Evolutionary conservation across 2,888 invertebrate species (phyloP), one percentile per base, ranked within the genome.

Genomic region (Limenitis arthemis): DNA sequence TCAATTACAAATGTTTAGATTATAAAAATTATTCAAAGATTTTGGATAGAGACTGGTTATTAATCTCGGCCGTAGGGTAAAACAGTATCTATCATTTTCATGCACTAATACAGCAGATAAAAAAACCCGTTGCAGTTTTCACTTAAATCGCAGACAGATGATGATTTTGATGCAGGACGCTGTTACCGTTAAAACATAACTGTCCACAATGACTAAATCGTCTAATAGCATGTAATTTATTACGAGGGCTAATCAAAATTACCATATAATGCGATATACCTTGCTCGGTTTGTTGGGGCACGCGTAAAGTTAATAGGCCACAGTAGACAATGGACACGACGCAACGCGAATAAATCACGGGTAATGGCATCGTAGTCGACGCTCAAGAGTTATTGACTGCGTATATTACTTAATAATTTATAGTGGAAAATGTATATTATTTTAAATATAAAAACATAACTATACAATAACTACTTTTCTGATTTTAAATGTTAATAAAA

Each of bases 321-420:
- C 61, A 67, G 59, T 70, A 70, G 67, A 74, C 80, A 79, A 79
- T 80, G 77, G 73, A 74, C 63, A 61, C 55, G 56, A 63, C 61
- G 61, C 66, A 64, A 57, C 54, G 64, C 64, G 62, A 64, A 75
- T 80, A 78, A 77, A 79, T 79, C 75, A 75, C 62, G 54, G 48
- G 55, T 75, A 75, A 75, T 73, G 70, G 73, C 65, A 54, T 61
- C 66, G 64, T 62, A 68, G 72, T 68, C 73, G 73, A 73, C 71
- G 70, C 63, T 73, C 61, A 71, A 66, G 74, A 75, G 67, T 71
- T 75, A 77, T 75, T 68, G 72, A 69, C 71, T 72, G 64, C 62
- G 67, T 64, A 66, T 66, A 67, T 65, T 67, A 69, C 62, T 64
- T 63, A 63, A 20, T 20, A 20, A 59, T 67, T 63, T 69, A 60